phyloP scores from a whole-genome alignment of 2,888 invertebrate genomes.

The Eupithecia insigniata region DNA sequence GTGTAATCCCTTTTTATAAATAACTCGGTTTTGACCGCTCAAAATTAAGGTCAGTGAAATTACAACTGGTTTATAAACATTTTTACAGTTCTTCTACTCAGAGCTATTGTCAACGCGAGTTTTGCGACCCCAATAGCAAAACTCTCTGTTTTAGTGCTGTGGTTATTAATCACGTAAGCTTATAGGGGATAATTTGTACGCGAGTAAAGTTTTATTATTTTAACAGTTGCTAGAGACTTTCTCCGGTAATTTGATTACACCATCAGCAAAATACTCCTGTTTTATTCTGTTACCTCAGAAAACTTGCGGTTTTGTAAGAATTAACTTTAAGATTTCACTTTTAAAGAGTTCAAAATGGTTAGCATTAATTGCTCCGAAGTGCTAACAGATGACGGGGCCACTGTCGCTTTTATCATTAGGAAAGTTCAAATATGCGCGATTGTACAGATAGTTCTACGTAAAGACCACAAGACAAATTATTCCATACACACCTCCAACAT shows the following conservation, averaged over 20 bases:
- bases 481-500: too few relatives aligned
- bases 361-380: constrained; percentile 42
- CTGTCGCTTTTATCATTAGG: constrained; percentile 48
- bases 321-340: constrained; percentile 30
- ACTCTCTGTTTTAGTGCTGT: constrained; percentile 22
- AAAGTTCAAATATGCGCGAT: constrained; percentile 32
- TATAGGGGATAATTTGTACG: constrained; percentile 17
- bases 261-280: constrained; percentile 25
- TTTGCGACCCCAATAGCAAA: constrained; percentile 7
- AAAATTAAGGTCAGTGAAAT: constrained; percentile 48
- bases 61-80: constrained; percentile 42
- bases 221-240: constrained; percentile 31
- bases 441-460: not conserved
- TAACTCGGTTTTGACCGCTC: constrained; percentile 19
- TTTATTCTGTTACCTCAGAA: constrained; percentile 32
- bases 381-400: constrained; percentile 33
- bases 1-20: not conserved
- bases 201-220: constrained; percentile 30
- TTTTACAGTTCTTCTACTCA: constrained; percentile 1
- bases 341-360: constrained; percentile 17
- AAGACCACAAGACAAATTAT: too few relatives aligned
- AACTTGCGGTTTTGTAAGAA: constrained; percentile 28
- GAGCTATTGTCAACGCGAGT: constrained; percentile 5
- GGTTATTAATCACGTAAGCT: constrained; percentile 25
- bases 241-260: constrained; percentile 37